These are phyloP conservation scores for Halcyon smyrnensis DNA, from an alignment of 2,797 vertebrate genomes.

Conservation along the genomic window DNA sequence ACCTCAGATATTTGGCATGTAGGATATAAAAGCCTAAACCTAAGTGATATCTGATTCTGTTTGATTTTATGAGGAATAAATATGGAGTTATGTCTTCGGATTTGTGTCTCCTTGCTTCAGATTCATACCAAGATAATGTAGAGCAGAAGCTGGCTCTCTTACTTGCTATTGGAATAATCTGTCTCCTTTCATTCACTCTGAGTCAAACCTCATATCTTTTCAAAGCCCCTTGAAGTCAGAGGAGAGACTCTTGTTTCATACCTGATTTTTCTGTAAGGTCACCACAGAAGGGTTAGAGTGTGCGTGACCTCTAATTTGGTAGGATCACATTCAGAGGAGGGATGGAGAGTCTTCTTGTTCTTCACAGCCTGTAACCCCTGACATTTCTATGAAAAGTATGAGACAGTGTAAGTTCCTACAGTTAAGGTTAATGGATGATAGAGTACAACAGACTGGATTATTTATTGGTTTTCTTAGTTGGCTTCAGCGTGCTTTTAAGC, in stretches of 20 bases:
- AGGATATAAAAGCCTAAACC: constrained; percentile 35
- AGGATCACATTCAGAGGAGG: neutral
- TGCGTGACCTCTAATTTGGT: neutral
- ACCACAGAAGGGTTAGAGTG: neutral
- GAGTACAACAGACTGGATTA: neutral
- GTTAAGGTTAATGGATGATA: neutral
- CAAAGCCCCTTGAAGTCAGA: neutral
- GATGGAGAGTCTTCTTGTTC: neutral
- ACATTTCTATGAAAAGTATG: neutral
- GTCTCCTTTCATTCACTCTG: neutral
- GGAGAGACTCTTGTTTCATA: neutral
- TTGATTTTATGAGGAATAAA: neutral
- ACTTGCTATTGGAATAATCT: neutral
- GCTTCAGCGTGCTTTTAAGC: neutral
- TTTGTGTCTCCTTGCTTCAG: neutral
- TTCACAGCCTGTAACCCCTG: neutral
- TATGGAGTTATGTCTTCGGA: neutral
- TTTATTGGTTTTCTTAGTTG: neutral
- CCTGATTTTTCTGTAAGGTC: neutral
- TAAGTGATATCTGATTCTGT: neutral
- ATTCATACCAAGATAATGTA: neutral
- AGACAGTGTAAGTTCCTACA: neutral
- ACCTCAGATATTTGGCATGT: neutral
- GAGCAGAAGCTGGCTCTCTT: neutral
- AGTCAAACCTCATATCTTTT: neutral